Evolutionary conservation across 2,113 vertebrate species (phyloP), one percentile per base, ranked within the genome.

Genomic region (Eurypyga helias): DNA sequence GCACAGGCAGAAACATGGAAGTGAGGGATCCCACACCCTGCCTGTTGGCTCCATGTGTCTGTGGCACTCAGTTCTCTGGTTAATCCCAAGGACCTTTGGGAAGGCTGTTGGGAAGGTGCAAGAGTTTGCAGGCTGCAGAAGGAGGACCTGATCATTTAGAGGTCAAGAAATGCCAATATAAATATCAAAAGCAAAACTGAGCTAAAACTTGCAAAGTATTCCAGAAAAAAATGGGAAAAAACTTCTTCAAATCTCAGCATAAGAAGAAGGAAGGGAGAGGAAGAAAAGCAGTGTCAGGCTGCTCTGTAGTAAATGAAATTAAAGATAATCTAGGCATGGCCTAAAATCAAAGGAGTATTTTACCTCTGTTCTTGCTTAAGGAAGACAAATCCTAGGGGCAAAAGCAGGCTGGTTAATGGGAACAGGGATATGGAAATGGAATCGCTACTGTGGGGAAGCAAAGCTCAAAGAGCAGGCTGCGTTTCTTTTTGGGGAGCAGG

Each of bases 281-380:
- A 83, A 84, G 65, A 67, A 79, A 91, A 92, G 34, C 38, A 38
- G 90, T 90, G 60, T 78, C 60, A 66, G 76, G 49, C 43, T 87
- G 23, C 54, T 85, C 52, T 61, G 69, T 26, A 91, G 69, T 75
- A 79, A 82, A 82, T 79, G 51, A 95, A 77, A 96, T 94, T 91
- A 91, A 91, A 94, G 91, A 91, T 94, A 95, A 97, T 93, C 83
- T 91, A 94, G 81, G 57, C 52, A 94, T 72, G 91, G 93, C 84
- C 84, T 96, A 85, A 87, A 94, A 96, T 97, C 94, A 97, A 96
- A 96, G 73, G 61, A 91, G 52, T 67, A 43, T 87, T 96, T 95
- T 95, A 96, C 87, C 81, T 95, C 89, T 87, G 81, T 78, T 96
- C 89, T 84, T 6, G 6, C 91, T 91, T 91, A 89, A 89, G 81